These are phyloP conservation scores for Porites australiensis DNA, from an alignment of 64 coral and sea anemone species.

Conservation along the genomic window DNA sequence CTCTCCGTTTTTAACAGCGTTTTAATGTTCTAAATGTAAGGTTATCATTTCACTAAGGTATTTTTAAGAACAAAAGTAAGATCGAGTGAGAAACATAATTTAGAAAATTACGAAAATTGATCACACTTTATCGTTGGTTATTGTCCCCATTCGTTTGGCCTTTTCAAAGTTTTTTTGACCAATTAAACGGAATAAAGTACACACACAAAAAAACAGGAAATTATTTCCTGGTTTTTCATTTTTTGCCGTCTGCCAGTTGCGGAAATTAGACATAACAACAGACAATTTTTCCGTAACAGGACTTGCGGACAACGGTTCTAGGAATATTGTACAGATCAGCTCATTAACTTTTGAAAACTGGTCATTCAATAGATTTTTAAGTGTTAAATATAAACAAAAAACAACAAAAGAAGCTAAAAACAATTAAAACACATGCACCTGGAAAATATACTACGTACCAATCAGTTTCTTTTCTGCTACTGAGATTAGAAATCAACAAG, in stretches of 20 bases:
- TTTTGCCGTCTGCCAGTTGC: neutral
- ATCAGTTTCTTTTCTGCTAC: neutral
- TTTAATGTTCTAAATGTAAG: neutral
- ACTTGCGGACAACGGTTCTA: too few species aligned
- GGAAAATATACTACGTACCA: too few species aligned
- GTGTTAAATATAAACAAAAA: neutral
- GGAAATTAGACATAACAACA: conserved; percentile 2
- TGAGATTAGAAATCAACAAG: too few species aligned
- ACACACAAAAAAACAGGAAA: conserved; percentile 3
- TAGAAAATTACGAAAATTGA: neutral
- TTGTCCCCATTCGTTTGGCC: too few species aligned
- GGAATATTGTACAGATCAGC: neutral
- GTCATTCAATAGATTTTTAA: neutral
- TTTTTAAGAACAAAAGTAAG: neutral
- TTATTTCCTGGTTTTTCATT: neutral
- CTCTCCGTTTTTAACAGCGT: neutral
- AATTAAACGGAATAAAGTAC: too few species aligned
- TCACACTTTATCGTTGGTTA: neutral
- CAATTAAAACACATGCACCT: neutral
- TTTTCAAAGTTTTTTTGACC: too few species aligned
- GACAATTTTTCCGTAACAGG: neutral
- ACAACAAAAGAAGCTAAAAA: neutral
- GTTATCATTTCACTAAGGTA: neutral
- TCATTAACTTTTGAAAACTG: neutral
- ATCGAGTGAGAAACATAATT: neutral